Evolutionary conservation across 2,797 vertebrate genomes (phyloP), one percentile per base, ranked within the genome.

Genomic region (Coregonus sp.): DNA sequence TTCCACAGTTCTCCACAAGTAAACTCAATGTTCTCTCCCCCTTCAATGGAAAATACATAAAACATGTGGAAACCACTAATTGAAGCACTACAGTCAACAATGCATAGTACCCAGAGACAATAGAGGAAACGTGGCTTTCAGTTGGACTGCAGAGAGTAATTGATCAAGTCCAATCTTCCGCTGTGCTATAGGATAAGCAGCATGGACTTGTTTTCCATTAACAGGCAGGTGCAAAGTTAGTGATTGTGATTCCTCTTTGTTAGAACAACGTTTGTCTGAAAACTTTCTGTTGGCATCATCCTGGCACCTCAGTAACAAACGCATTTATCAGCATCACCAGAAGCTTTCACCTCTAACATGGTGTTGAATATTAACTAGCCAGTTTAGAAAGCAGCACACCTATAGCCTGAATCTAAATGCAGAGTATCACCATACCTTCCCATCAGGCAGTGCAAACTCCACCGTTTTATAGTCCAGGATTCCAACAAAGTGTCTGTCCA

Each of bases 401-500:
- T 73, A 25, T 4, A 74, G 15, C 6, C 51, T 20, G 25, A 12
- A 65, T 9, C 40, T 47, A 80, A 29, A 29, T 63, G 47, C 70
- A 71, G 75, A 77, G 40, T 47, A 47, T 47, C 25, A 78, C 47
- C 73, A 2, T 93, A 98, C 97, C 95, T 96, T 94, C 73, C 92
- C 92, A 75, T 95, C 91, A 12, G 95, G 94, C 59, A 98, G 77
- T 20, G 79, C 37, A 37, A 97, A 87, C 81, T 94, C 92, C 65
- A 93, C 86, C 0, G 67, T 90, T 35, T 92, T 92, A 82, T 96
- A 95, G 92, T 98, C 96, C 86, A 99, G 86, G 88, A 95, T 90
- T 16, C 97, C 97, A 72, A 96, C 82, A 18, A 94, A 95, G 79
- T 92, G 84, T 73, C 85, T 93, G 88, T 96, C 95, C 80, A 98